Conservation (phyloP, 2,113 vertebrate genomes). For the Pachypanchax playfairii region DNA sequence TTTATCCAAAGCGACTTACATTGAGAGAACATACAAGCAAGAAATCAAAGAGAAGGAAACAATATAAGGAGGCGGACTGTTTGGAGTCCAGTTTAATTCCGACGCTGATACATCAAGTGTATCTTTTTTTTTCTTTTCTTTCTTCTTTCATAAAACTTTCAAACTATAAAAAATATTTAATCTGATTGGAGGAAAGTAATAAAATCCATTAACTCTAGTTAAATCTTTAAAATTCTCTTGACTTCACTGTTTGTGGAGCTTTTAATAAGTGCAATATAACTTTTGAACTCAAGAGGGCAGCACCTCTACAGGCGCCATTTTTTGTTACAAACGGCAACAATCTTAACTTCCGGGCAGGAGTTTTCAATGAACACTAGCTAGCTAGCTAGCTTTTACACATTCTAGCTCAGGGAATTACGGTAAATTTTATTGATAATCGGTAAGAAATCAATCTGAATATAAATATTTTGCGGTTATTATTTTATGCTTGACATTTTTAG, state of each 20-base stretch:
- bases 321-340: conserved; percentile 15
- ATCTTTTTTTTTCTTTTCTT: too few species aligned
- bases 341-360: conserved; percentile 61
- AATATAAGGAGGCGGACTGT: too few species aligned
- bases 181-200: too few species aligned
- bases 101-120: too few species aligned
- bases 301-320: not conserved
- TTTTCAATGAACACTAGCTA: conserved; percentile 70
- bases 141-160: too few species aligned
- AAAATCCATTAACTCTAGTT: too few species aligned
- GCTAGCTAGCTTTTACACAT: conserved; percentile 30
- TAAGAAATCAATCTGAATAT: not conserved
- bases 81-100: too few species aligned
- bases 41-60: too few species aligned
- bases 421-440: conserved; percentile 39
- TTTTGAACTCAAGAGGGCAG: conserved; percentile 29
- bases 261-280: conserved; percentile 3
- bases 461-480: not conserved
- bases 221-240: not conserved
- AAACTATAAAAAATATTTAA: too few species aligned
- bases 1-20: too few species aligned
- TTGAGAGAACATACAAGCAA: too few species aligned
- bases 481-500: too few species aligned
- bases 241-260: not conserved
- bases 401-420: conserved; percentile 67